Evolutionary conservation across 2,888 invertebrate species (phyloP).

Genomic region (Zygaena filipendulae): DNA sequence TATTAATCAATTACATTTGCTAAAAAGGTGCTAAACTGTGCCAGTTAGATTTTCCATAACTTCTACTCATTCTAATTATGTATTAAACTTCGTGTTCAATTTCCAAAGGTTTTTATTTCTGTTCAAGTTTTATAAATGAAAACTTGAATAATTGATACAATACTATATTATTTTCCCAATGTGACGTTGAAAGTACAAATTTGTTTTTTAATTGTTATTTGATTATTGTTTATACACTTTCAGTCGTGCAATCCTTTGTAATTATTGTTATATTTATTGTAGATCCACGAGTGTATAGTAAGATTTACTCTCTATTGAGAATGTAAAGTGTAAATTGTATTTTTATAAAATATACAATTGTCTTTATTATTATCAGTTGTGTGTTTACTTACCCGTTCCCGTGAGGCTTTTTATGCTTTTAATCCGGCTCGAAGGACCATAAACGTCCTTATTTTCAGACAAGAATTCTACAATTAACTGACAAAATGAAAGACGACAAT

Average conservation of each 20-base stretch:
- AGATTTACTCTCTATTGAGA: slow-evolving; percentile 49
- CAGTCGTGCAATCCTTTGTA: slow-evolving; percentile 31
- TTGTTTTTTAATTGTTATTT: slow-evolving; percentile 19
- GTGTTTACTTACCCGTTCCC: slow-evolving; percentile 2
- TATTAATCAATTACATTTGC: too few relatives aligned
- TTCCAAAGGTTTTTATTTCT: too few relatives aligned
- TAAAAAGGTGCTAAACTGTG: too few relatives aligned
- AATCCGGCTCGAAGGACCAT: background rate
- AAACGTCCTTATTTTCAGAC: background rate
- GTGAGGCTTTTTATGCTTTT: slow-evolving; percentile 7
- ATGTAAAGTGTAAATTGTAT: slow-evolving; percentile 42
- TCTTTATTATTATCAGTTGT: slow-evolving; percentile 18
- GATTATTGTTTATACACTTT: slow-evolving; percentile 14
- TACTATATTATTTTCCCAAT: too few relatives aligned
- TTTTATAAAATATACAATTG: slow-evolving; percentile 48
- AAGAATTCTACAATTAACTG: background rate
- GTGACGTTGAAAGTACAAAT: slow-evolving; percentile 32
- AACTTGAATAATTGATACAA: too few relatives aligned
- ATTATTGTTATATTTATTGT: slow-evolving; percentile 26
- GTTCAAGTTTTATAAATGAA: too few relatives aligned
- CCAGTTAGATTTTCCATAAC: too few relatives aligned
- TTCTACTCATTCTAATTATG: too few relatives aligned
- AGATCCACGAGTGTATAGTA: slow-evolving; percentile 32
- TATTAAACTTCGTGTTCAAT: too few relatives aligned
- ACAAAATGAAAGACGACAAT: slow-evolving; percentile 2